Base-by-base conservation (phyloP, 1,140 invertebrate genomes). In the Aphelenchoides besseyi region DNA sequence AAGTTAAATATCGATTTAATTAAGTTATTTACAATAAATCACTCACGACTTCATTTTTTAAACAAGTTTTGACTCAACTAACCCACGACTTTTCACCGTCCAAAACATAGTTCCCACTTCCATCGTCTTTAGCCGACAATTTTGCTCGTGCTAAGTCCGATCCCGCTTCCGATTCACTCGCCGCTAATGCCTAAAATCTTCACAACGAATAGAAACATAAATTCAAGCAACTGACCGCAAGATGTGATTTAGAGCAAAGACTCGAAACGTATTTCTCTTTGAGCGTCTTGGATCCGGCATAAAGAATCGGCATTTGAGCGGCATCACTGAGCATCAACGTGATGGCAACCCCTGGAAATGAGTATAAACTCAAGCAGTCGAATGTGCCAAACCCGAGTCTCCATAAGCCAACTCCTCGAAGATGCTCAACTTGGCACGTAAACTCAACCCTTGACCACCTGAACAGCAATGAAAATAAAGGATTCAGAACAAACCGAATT, bases 71-170 rank as follows among this genome's bases (percentile, higher is more conserved):
- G 33, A 18, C 78, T 5, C 30, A 16, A 74, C 32, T 79, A 29
- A 37, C 71, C 70, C 94, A 97, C 97, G n/a, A n/a, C 87, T 95
- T 97, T 81, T 94, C 91, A 9, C 95, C 95, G 87, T 97, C 97
- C 3, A 98, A 79, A 68, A 97, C 89, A 86, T 91, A 97, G 82
- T 95, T 91, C 59, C 86, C 85, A 9, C 26, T 37, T 61, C 94
- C 74, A 29, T 78, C 64, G 85, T 94, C 95, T 74, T 90, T 92
- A 2, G 94, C 94, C 75, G 87, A 90, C 0, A 93, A 97, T 86
- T 91, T 92, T 53, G 94, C 88, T 52, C 91, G 29, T 53, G 70
- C 72, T 29, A 80, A 68, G 68, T 80, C 79, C 0, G 79, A 94
- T 26, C 93, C 93, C 1, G 92, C 92, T 28, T 90, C 90, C 28